Percentiles rank a stretch among this genome's conserved stretches.
Conservation (phyloP, 2,113 vertebrate species). For the Murina feae region DNA sequence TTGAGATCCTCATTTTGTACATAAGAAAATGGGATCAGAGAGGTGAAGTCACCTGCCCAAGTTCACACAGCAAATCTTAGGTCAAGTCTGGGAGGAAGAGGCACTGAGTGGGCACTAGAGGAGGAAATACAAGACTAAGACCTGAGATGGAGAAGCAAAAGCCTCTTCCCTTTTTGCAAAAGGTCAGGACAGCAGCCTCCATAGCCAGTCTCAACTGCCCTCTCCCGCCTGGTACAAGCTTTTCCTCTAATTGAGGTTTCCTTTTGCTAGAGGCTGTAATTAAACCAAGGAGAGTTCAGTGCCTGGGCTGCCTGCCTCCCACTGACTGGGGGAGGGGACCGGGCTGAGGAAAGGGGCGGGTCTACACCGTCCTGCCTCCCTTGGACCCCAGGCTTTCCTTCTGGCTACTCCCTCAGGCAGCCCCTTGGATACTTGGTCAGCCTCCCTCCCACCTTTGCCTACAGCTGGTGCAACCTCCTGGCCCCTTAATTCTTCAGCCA, state of each 20-base stretch:
- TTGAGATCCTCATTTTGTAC: not conserved
- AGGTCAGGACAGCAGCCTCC: slow-evolving; percentile 30
- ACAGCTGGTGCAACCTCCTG: not conserved
- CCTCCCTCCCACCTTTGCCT: not conserved
- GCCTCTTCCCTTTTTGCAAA: slow-evolving; percentile 26
- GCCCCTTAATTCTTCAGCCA: not conserved
- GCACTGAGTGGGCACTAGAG: not conserved
- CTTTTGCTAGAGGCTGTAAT: slow-evolving; percentile 84
- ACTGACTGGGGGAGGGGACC: slow-evolving; percentile 75
- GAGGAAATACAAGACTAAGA: not conserved
- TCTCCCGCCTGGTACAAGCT: slow-evolving; percentile 75
- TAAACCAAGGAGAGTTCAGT: slow-evolving; percentile 83
- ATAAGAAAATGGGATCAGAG: slow-evolving; percentile 22
- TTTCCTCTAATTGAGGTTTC: slow-evolving; percentile 84
- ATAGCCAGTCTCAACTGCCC: slow-evolving; percentile 70
- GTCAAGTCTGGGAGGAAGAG: not conserved
- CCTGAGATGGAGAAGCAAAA: not conserved
- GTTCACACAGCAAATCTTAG: slow-evolving; percentile 28
- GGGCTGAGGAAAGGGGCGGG: not conserved
- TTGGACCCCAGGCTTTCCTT: slow-evolving; percentile 27
- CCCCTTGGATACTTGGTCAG: not conserved
- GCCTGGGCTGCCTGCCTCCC: slow-evolving; percentile 77
- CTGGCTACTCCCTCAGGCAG: not conserved
- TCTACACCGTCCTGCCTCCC: slow-evolving; percentile 19
- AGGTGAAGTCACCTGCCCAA: not conserved